Percentiles rank a stretch among this genome's conserved stretches.
Conservation (phyloP, 2,888 invertebrate genomes). For the Ypsolopha sequella region DNA sequence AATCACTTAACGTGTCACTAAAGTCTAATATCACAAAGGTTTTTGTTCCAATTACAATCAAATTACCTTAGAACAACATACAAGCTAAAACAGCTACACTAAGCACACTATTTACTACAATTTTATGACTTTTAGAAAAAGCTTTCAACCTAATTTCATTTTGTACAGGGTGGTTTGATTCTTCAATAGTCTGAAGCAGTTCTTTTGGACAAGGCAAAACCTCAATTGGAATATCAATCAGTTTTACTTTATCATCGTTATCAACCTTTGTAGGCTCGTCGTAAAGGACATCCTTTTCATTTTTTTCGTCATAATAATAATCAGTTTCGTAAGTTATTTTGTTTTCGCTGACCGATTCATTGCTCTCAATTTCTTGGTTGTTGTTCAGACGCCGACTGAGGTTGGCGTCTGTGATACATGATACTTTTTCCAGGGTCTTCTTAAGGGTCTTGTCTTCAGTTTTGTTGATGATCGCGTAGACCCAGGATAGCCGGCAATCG, state of each 20-base stretch:
- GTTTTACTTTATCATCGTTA: slow-evolving; percentile 17
- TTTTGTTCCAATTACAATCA: slow-evolving; percentile 31
- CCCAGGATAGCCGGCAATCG: slow-evolving; percentile 87
- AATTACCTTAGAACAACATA: slow-evolving; percentile 12
- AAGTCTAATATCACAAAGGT: slow-evolving; percentile 58
- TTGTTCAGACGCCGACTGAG: slow-evolving; percentile 38
- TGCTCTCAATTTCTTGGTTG: slow-evolving; percentile 32
- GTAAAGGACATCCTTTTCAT: slow-evolving; percentile 18
- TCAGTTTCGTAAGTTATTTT: slow-evolving; percentile 30
- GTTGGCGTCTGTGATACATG: slow-evolving; percentile 72
- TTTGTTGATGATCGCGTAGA: slow-evolving; percentile 80
- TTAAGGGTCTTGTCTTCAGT: slow-evolving; percentile 77
- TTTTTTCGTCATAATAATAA: slow-evolving; percentile 39
- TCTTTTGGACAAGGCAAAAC: slow-evolving; percentile 61
- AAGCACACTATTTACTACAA: background rate
- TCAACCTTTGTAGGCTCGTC: slow-evolving; percentile 32
- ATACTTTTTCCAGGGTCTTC: slow-evolving; percentile 78
- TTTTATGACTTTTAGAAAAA: slow-evolving; percentile 25
- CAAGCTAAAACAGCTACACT: background rate
- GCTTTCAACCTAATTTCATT: slow-evolving; percentile 62
- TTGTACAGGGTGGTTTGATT: slow-evolving; percentile 55
- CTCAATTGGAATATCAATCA: slow-evolving; percentile 50
- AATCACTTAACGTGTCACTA: no score
- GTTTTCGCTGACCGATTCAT: slow-evolving; percentile 32
- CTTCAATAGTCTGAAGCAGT: slow-evolving; percentile 51